These are phyloP conservation scores for Siphamia tubifer DNA, from an alignment of 2,113 vertebrate genomes.

Conservation along the genomic window DNA sequence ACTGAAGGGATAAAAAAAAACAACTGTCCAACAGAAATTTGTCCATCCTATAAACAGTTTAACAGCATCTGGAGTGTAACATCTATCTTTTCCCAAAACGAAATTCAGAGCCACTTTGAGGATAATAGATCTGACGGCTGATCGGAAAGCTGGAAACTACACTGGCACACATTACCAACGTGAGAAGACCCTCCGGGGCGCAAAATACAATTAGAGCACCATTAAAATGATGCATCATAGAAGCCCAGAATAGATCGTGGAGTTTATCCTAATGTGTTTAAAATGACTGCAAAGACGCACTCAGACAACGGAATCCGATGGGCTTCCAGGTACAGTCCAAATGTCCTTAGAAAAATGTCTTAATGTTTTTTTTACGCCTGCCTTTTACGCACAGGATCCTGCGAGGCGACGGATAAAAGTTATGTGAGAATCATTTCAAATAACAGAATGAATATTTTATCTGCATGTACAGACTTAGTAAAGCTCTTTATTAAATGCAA, in stretches of 20 bases:
- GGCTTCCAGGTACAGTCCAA: not conserved
- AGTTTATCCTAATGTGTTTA: conserved; percentile 33
- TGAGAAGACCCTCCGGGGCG: conserved; percentile 48
- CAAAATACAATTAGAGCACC: conserved; percentile 41
- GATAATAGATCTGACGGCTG: conserved; percentile 42
- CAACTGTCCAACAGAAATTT: no score
- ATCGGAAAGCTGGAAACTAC: conserved; percentile 38
- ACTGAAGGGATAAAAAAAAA: no score
- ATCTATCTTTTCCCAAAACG: not conserved
- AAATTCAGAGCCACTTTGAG: conserved; percentile 17
- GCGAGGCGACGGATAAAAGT: no score
- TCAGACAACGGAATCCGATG: not conserved
- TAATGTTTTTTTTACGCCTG: not conserved
- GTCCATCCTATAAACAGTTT: no score
- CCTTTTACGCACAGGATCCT: no score
- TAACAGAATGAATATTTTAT: no score
- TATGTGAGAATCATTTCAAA: not conserved
- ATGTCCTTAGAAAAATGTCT: not conserved
- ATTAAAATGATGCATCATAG: conserved; percentile 57
- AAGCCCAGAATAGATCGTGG: conserved; percentile 36
- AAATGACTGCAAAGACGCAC: not conserved
- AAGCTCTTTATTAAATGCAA: no score
- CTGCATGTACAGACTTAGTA: no score
- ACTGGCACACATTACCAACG: conserved; percentile 37
- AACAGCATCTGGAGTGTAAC: not conserved